Conservation (phyloP, 2,797 vertebrate species). For the Cryptoblepharus egeriae region DNA sequence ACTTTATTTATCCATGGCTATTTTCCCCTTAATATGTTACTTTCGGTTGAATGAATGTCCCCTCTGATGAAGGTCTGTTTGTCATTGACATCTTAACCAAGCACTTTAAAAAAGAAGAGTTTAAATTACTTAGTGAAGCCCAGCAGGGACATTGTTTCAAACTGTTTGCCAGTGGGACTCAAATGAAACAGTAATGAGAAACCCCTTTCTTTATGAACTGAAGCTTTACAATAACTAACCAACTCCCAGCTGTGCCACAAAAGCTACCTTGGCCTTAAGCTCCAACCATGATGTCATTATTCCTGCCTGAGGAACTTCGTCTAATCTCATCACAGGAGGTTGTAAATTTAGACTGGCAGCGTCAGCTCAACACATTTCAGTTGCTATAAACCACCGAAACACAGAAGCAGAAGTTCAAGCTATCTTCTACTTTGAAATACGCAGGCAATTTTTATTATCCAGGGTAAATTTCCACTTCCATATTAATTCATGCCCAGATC, state of each 20-base stretch:
- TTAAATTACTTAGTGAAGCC: background rate
- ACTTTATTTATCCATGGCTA: background rate
- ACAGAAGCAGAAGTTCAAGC: background rate
- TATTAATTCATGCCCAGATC: background rate
- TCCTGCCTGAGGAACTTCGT: slow-evolving; percentile 27
- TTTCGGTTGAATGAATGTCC: background rate
- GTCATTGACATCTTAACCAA: background rate
- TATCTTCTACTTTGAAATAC: accelerated
- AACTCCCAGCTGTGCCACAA: background rate
- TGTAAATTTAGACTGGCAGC: slow-evolving; percentile 40
- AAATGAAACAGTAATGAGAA: background rate
- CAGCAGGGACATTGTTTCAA: background rate
- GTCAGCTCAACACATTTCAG: slow-evolving; percentile 38
- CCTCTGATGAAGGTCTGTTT: slow-evolving; percentile 1
- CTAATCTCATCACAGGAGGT: background rate
- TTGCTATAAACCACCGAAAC: background rate
- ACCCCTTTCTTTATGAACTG: accelerated
- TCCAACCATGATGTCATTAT: accelerated
- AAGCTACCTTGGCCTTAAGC: background rate
- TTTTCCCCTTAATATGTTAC: background rate
- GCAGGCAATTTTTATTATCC: background rate
- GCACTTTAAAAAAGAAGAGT: background rate
- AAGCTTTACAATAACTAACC: background rate
- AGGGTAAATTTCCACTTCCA: background rate
- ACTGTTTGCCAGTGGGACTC: background rate